A percentile compares a stretch with the other conserved stretches of the same genome.
phyloP scores from a whole-genome alignment of 2,113 vertebrate species.

The Neofelis nebulosa region DNA sequence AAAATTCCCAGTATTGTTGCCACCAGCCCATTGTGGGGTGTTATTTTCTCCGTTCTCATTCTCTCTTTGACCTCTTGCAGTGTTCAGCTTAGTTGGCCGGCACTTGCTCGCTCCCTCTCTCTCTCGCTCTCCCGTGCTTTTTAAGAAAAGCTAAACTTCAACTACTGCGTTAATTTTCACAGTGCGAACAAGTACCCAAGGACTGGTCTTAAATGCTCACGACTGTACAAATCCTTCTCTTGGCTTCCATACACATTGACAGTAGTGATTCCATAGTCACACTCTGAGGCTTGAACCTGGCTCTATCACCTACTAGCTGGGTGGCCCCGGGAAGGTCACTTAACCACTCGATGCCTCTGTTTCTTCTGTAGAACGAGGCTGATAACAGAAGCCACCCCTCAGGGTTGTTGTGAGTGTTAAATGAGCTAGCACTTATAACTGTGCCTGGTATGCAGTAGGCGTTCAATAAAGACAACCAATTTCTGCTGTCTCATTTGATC shows the following conservation, averaged over 20 bases:
- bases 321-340: neutral
- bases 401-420: neutral
- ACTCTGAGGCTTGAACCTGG: neutral
- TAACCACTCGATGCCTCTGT: neutral
- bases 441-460: neutral
- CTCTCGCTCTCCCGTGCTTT: neutral
- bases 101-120: neutral
- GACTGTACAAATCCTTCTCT: neutral
- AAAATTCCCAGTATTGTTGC: neutral
- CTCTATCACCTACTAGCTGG: neutral
- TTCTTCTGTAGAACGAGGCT: neutral
- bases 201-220: neutral
- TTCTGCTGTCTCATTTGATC: neutral
- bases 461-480: neutral
- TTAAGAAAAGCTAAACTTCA: neutral
- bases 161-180: neutral
- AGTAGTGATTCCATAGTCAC: neutral
- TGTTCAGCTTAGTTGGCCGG: neutral
- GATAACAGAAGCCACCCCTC: neutral
- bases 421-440: neutral
- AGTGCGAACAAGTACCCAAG: neutral
- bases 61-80: neutral
- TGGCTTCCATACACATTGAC: neutral
- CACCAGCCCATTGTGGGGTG: no score
- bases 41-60: neutral